Percentiles rank a stretch among this genome's conserved stretches.
Evolutionary conservation across 2,888 invertebrate species (phyloP).

Genomic region (Steromphala cineraria): DNA sequence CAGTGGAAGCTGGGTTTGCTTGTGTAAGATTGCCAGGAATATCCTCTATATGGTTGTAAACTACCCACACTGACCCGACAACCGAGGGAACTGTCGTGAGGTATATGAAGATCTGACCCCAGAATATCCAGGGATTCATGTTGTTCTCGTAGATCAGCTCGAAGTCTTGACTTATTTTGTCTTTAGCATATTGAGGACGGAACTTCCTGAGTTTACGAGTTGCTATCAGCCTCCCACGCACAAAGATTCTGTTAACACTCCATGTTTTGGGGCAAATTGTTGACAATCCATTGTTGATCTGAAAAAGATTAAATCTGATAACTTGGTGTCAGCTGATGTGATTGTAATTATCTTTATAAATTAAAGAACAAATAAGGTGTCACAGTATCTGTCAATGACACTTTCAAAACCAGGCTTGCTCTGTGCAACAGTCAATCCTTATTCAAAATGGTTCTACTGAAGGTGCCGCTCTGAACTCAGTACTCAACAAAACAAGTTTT

Average conservation of each 20-base stretch:
- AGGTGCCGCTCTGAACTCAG: too few species aligned
- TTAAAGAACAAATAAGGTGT: too few species aligned
- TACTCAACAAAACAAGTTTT: too few species aligned
- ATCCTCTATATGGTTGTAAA: not conserved
- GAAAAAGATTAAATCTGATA: not conserved
- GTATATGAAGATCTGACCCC: conserved; percentile 27
- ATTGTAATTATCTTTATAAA: too few species aligned
- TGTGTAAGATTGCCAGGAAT: conserved; percentile 18
- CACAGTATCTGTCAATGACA: too few species aligned
- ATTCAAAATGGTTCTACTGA: too few species aligned
- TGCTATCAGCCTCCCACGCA: conserved; percentile 5
- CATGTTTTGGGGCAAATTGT: not conserved
- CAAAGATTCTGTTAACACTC: not conserved
- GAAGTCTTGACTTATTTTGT: conserved; percentile 21
- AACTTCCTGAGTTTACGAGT: conserved; percentile 21
- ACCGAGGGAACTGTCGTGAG: conserved; percentile 10
- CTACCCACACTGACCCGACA: not conserved
- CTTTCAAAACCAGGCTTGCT: too few species aligned
- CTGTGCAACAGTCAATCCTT: too few species aligned
- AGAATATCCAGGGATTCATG: conserved; percentile 22
- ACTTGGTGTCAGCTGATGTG: too few species aligned
- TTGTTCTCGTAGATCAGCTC: conserved; percentile 29
- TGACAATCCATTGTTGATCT: not conserved
- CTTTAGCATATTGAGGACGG: conserved; percentile 15
- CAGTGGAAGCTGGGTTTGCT: not conserved